A percentile compares a stretch with the other conserved stretches of the same genome.
These are phyloP conservation scores for Siniperca scherzeri DNA, from an alignment of 2,797 vertebrate species.

Conservation along the genomic window DNA sequence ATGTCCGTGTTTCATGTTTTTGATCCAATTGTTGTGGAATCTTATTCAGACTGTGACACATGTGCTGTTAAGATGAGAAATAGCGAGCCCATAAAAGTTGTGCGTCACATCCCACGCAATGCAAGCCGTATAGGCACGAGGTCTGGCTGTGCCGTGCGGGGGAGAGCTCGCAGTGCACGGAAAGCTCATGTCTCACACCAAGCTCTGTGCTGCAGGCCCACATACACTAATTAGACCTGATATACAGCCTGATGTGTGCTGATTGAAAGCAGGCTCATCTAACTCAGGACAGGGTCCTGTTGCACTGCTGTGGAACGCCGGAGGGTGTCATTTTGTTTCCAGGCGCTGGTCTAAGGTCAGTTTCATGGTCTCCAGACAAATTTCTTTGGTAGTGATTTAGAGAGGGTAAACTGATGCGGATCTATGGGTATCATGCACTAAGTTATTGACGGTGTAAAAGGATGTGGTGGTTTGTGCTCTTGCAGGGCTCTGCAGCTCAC, in stretches of 20 bases:
- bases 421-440: conserved; percentile 53
- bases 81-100: conserved; percentile 79
- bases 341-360: conserved; percentile 72
- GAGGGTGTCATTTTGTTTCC: conserved; percentile 79
- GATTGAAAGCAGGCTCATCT: conserved; percentile 84
- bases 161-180: conserved; percentile 77
- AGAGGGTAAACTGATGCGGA: conserved; percentile 63
- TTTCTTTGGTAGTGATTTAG: conserved; percentile 66
- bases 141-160: conserved; percentile 83
- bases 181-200: conserved; percentile 81
- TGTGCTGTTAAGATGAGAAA: conserved; percentile 84
- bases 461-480: conserved; percentile 60
- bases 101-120: conserved; percentile 81
- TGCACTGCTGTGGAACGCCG: conserved; percentile 62
- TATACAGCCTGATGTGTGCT: conserved; percentile 82
- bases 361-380: conserved; percentile 66
- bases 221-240: conserved; percentile 84
- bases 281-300: conserved; percentile 76
- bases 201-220: conserved; percentile 75
- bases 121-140: conserved; percentile 74
- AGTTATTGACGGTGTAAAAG: conserved; percentile 59
- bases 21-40: conserved; percentile 61
- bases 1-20: conserved; percentile 75
- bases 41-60: conserved; percentile 80
- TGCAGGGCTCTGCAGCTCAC: conserved; percentile 54